Evolutionary conservation across 2,888 invertebrate species (phyloP), one percentile per base, ranked within the genome.

Genomic region (Mamestra brassicae): DNA sequence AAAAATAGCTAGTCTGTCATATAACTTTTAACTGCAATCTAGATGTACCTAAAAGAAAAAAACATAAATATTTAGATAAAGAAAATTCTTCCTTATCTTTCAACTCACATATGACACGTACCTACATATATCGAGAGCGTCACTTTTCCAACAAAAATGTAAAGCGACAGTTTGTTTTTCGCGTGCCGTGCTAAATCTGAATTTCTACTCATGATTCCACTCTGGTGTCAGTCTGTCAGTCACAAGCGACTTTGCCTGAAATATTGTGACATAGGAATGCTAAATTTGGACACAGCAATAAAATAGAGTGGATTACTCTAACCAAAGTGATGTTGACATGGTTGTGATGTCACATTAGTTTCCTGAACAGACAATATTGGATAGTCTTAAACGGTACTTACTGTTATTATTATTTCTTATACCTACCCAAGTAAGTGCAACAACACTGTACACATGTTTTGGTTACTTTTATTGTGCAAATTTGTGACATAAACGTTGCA

Each of bases 141-240:
- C 4, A 54, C 7, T 42, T 26, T 11, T 8, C 2, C n/a, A 34
- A 15, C 36, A 61, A 60, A 74, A 65, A 15, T 55, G 8, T 64
- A 4, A 65, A n/a, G 15, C 3, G 17, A 60, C 15, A 55, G 17
- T 17, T 34, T 50, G 17, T 65, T 62, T 75, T 26, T 62, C 57
- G 52, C 4, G 3, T n/a, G 10, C 17, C 13, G 26, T 54, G 71
- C n/a, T 62, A 76, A 47, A 45, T 38, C 34, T 15, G 42, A 38
- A 34, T n/a, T 42, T 2, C 4, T 36, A 45, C 34, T 52, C 62
- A 50, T 62, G 26, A 42, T 63, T 63, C 63, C 63, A 70, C 6
- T 63, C 62, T 0, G 10, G 5, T 54, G 36, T 71, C 63, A 77
- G n/a, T 4, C 34, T 63, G 52, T 77, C 77, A 45, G n/a, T 50